A percentile compares a stretch with the other conserved stretches of the same genome.
Conservation (phyloP, 2,888 invertebrate species). For the Nudaria mundana region DNA sequence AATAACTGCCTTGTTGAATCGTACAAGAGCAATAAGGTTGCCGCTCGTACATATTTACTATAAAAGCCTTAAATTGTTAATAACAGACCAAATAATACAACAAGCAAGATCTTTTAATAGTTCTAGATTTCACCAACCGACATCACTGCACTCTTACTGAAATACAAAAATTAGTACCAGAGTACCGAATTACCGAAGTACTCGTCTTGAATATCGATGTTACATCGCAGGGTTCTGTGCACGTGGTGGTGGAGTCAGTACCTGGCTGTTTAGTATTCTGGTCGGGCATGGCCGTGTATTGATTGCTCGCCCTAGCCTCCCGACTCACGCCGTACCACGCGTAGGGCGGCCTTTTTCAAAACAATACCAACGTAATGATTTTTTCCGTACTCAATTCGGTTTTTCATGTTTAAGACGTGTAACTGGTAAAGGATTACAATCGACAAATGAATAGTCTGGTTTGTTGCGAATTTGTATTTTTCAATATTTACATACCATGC, state of each 20-base stretch:
- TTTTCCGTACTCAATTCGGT: conserved; percentile 34
- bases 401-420: conserved; percentile 37
- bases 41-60: too few relatives aligned
- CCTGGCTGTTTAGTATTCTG: conserved; percentile 81
- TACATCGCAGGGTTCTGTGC: conserved; percentile 22
- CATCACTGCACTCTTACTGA: conserved; percentile 17
- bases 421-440: conserved; percentile 17
- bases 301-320: conserved; percentile 77
- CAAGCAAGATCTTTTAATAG: background rate
- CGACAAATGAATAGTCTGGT: background rate
- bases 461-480: background rate
- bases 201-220: conserved; percentile 33
- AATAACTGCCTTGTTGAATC: too few relatives aligned
- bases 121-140: background rate
- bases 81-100: too few relatives aligned
- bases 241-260: conserved; percentile 40
- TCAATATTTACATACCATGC: background rate
- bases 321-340: conserved; percentile 44
- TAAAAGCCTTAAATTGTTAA: too few relatives aligned
- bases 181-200: conserved; percentile 24
- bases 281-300: conserved; percentile 83
- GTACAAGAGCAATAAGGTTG: too few relatives aligned
- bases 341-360: conserved; percentile 71
- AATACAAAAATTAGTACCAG: conserved; percentile 34
- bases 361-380: conserved; percentile 58